These are phyloP conservation scores for Reticulitermes lucifugus DNA, from an alignment of 2,888 invertebrate genomes.

Conservation along the genomic window DNA sequence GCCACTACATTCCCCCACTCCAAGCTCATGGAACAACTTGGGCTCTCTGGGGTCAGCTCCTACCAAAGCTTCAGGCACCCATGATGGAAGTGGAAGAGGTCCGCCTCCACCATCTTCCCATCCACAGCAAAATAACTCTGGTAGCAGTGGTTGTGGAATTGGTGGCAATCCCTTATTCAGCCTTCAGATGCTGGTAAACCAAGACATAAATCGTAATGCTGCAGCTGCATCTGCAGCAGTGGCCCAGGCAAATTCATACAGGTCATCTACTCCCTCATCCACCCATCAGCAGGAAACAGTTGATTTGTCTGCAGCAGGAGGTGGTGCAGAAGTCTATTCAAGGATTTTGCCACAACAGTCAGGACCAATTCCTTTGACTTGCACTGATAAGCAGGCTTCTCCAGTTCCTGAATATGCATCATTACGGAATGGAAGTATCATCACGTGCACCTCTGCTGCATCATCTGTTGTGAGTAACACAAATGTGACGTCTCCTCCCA, in stretches of 20 bases:
- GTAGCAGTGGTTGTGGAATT: slow-evolving; percentile 51
- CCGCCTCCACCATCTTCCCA: slow-evolving; percentile 43
- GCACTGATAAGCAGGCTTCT: slow-evolving; percentile 59
- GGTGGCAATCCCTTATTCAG: slow-evolving; percentile 61
- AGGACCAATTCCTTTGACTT: slow-evolving; percentile 61
- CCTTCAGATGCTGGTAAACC: slow-evolving; percentile 63
- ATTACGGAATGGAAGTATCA: slow-evolving; percentile 60
- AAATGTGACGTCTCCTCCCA: slow-evolving; percentile 59
- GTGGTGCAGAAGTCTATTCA: slow-evolving; percentile 60
- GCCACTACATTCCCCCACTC: slow-evolving; percentile 22
- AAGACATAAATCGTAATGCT: slow-evolving; percentile 60
- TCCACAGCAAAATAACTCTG: slow-evolving; percentile 24
- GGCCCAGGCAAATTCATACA: slow-evolving; percentile 43
- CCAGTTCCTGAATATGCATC: slow-evolving; percentile 49
- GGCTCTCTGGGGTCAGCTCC: background rate
- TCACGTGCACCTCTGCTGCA: slow-evolving; percentile 34
- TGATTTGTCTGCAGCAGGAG: slow-evolving; percentile 61
- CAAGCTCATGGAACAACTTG: slow-evolving; percentile 46
- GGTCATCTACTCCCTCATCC: slow-evolving; percentile 40
- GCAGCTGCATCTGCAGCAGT: slow-evolving; percentile 52
- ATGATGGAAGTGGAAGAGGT: slow-evolving; percentile 22
- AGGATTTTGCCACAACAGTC: slow-evolving; percentile 60
- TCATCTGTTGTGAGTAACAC: slow-evolving; percentile 36
- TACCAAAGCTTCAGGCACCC: slow-evolving; percentile 18
- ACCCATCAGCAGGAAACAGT: slow-evolving; percentile 53